phyloP scores from a whole-genome alignment of 2,797 vertebrate species.

The Glyptemys insculpta region DNA sequence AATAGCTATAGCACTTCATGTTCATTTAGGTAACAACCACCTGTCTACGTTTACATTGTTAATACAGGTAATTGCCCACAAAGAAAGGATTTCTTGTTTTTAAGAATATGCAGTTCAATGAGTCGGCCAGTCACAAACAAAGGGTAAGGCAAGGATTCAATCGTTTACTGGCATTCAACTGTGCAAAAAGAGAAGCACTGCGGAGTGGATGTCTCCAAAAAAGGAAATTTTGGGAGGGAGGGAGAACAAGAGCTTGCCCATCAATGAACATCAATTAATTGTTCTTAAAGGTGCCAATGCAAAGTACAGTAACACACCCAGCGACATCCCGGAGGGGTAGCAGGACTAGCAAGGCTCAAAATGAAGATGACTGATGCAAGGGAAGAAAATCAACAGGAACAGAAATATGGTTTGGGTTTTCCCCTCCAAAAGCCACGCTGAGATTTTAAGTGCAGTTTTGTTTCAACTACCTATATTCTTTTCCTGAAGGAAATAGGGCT shows the following conservation, averaged over 20 bases:
- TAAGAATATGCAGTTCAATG: constrained; percentile 5
- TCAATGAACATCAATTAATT: too few species aligned
- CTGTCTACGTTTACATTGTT: not conserved
- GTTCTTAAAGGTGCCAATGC: too few species aligned
- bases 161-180: constrained; percentile 2
- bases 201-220: not conserved
- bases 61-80: constrained; percentile 8
- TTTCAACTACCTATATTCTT: not conserved
- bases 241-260: not conserved
- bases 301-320: too few species aligned
- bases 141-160: not conserved
- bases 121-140: not conserved
- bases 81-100: constrained; percentile 36
- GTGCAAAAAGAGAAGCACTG: not conserved
- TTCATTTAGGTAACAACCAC: not conserved
- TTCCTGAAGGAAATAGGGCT: not conserved
- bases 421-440: not conserved
- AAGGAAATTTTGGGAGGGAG: not conserved
- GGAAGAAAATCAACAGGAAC: not conserved
- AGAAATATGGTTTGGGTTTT: not conserved
- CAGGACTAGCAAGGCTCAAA: not conserved
- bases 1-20: not conserved
- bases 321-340: accelerated
- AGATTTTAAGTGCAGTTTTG: not conserved
- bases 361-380: not conserved